Conservation (phyloP, 2,797 vertebrate genomes). For the Eulemur mongoz region DNA sequence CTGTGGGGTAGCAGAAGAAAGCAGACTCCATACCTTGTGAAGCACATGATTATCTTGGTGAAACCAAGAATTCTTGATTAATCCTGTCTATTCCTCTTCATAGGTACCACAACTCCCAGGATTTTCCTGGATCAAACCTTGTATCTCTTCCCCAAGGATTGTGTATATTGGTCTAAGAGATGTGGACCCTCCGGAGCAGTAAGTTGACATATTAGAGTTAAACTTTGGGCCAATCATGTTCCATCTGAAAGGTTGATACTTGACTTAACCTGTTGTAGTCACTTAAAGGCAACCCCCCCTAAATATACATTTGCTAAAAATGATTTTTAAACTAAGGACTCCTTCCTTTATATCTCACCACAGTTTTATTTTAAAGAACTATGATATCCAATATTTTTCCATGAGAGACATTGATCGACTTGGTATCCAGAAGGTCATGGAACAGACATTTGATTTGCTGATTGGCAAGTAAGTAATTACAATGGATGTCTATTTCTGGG, state of each 20-base stretch:
- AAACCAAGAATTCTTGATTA: neutral
- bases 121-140: slow-evolving; percentile 96
- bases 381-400: slow-evolving; percentile 96
- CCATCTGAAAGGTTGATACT: neutral
- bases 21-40: neutral
- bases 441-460: slow-evolving; percentile 94
- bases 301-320: slow-evolving; percentile 27
- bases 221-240: neutral
- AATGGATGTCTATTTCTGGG: neutral
- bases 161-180: slow-evolving; percentile 97
- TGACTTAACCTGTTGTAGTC: neutral
- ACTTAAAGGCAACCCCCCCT: neutral
- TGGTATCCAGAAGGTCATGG: slow-evolving; percentile 98
- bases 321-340: slow-evolving; percentile 51
- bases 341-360: slow-evolving; percentile 60
- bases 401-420: slow-evolving; percentile 97
- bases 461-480: slow-evolving; percentile 90
- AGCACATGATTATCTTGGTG: neutral
- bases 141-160: slow-evolving; percentile 91
- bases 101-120: slow-evolving; percentile 95
- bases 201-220: slow-evolving; percentile 78
- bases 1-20: neutral
- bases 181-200: slow-evolving; percentile 97
- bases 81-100: slow-evolving; percentile 23
- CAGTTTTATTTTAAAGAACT: slow-evolving; percentile 95